Evolutionary conservation across 1,140 invertebrate species (phyloP).

Genomic region (Drosophila seguyi): DNA sequence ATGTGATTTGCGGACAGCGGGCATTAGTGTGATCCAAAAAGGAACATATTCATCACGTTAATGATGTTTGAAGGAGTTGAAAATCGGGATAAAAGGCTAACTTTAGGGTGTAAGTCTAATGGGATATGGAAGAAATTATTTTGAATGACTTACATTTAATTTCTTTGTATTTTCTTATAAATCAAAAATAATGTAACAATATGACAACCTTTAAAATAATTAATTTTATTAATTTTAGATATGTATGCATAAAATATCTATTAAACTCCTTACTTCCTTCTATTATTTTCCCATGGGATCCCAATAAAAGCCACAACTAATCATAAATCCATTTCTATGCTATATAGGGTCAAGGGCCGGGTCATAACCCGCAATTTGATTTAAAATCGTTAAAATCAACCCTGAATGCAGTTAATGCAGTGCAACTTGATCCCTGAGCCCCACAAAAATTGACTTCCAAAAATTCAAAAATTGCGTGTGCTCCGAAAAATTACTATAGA

Average conservation of each 20-base stretch:
- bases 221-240: no score
- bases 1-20: constrained; percentile 5
- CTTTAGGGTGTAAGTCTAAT: no score
- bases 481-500: constrained; percentile 18
- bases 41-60: not conserved
- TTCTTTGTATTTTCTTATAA: no score
- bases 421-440: not conserved
- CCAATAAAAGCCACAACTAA: not conserved
- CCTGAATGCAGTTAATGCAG: constrained; percentile 27
- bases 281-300: no score
- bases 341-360: not conserved
- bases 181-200: no score
- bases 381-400: constrained; percentile 63
- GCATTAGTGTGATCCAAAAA: not conserved
- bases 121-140: no score
- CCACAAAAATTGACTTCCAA: constrained; percentile 41
- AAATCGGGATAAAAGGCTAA: not conserved
- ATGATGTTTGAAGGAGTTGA: not conserved
- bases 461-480: constrained; percentile 25
- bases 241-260: no score
- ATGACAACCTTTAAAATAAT: no score
- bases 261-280: no score
- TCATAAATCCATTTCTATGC: not conserved
- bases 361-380: constrained; percentile 19
- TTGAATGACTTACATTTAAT: no score